phyloP scores from a whole-genome alignment of 2,113 vertebrate genomes.

The Cacatua alba region DNA sequence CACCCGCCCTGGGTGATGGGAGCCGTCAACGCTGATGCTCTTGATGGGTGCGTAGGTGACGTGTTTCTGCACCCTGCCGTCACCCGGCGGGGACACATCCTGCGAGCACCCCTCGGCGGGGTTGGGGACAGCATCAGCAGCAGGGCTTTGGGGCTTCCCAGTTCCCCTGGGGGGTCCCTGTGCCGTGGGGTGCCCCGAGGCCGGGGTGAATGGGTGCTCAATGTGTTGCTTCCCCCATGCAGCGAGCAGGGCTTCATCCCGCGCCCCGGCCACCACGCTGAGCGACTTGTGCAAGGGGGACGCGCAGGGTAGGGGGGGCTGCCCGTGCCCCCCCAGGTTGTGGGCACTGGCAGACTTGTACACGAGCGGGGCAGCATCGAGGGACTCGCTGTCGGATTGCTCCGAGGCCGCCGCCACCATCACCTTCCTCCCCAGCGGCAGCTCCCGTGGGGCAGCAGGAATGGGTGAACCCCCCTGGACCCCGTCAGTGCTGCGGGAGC shows the following conservation, averaged over 20 bases:
- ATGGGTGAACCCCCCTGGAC: background rate
- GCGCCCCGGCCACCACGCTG: constrained; percentile 63
- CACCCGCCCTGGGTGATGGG: background rate
- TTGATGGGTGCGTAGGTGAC: constrained; percentile 79
- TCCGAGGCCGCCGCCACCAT: constrained; percentile 41
- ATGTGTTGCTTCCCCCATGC: background rate
- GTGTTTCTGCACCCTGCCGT: constrained; percentile 74
- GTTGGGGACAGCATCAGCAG: constrained; percentile 64
- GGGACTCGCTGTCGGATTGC: constrained; percentile 77
- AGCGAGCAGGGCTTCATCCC: constrained; percentile 70
- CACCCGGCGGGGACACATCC: background rate
- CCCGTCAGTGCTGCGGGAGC: constrained; percentile 79
- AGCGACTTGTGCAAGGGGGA: constrained; percentile 82
- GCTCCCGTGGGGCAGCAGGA: background rate
- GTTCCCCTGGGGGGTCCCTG: constrained; percentile 59
- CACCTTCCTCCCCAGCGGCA: constrained; percentile 62
- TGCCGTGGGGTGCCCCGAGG: background rate
- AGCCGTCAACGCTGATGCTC: constrained; percentile 58
- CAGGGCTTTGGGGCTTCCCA: background rate
- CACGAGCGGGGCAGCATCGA: constrained; percentile 77
- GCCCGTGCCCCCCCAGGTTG: constrained; percentile 81
- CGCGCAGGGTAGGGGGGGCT: constrained; percentile 71
- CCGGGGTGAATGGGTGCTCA: rapidly evolving
- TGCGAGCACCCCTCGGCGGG: constrained; percentile 64
- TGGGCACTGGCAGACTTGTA: constrained; percentile 91